Percentiles rank a stretch among this genome's conserved stretches.
Evolutionary conservation across 2,888 invertebrate species (phyloP).

Genomic region (Perizoma affinitatum): DNA sequence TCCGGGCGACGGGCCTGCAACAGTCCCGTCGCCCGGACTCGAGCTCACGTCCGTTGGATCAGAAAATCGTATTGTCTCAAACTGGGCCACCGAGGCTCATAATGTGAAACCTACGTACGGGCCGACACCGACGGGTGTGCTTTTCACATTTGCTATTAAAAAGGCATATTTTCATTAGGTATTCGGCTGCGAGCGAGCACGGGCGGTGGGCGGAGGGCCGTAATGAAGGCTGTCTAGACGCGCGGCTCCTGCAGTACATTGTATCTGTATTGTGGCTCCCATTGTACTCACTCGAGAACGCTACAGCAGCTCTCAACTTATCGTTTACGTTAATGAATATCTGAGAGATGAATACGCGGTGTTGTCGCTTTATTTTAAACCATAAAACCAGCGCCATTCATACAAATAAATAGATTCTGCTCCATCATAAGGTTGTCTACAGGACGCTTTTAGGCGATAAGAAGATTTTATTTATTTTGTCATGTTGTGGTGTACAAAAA

Average conservation of each 20-base stretch:
- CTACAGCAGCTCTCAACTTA: slow-evolving; percentile 49
- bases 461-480: too few relatives aligned
- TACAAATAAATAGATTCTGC: too few relatives aligned
- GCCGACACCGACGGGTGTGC: slow-evolving; percentile 2
- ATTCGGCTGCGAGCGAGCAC: slow-evolving; percentile 48
- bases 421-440: too few relatives aligned
- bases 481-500: too few relatives aligned
- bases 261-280: slow-evolving; percentile 62
- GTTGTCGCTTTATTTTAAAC: slow-evolving; percentile 8
- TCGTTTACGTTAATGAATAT: slow-evolving; percentile 59
- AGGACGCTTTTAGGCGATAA: too few relatives aligned
- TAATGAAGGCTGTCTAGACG: slow-evolving; percentile 78
- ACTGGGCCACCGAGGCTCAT: too few relatives aligned
- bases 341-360: slow-evolving; percentile 46
- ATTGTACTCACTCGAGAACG: slow-evolving; percentile 47
- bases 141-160: slow-evolving; percentile 49
- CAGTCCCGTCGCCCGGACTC: neutral
- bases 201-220: slow-evolving; percentile 46
- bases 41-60: neutral
- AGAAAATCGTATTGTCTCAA: too few relatives aligned
- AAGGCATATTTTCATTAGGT: slow-evolving; percentile 69
- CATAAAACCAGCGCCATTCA: neutral
- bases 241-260: slow-evolving; percentile 58
- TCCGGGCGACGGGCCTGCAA: too few relatives aligned
- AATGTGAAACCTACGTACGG: too few relatives aligned